Base-by-base conservation (phyloP, 1,140 invertebrate species). In the Thalassaphorura encarpata region DNA sequence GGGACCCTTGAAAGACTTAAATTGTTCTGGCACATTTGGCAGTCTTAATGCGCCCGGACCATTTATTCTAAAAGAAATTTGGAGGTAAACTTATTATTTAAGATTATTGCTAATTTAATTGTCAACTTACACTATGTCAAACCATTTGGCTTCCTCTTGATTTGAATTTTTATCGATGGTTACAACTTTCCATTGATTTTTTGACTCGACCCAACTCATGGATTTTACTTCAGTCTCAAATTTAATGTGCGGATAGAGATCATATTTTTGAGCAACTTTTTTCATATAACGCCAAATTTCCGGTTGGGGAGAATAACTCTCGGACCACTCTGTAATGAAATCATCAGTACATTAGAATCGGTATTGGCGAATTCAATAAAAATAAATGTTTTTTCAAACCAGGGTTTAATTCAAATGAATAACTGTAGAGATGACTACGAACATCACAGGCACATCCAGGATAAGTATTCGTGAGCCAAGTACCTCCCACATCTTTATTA, bases 351-450 rank as follows among this genome's bases (percentile, higher is more conserved):
- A 6, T 13, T 11, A 52, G 19, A 52, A 52, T 8, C 6, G 5
- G 19, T 28, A 31, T 6, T 18, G 18, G 15, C 3, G 23, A 11
- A 42, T 41, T 26, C 19, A n/a, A n/a, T 26, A 26, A 23, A 43
- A 33, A 21, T 11, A 29, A 31, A 29, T 56, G 36, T 42, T 36
- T 19, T 21, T 45, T 49, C 24, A 16, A 26, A 62, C 60, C 26
- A 43, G 61, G 56, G 23, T 63, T 63, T 1, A 16, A 49, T 28
- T 59, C 61, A 46, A 63, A 63, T 8, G 56, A 59, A 18, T 45
- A 50, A 21, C 29, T 46, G 33, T 63, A 63, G 15, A 59, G 19
- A 43, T 56, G 53, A 45, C 53, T 56, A 11, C 39, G 54, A 19
- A 59, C 45, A 27, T 62, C 56, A 41, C 56, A 62, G 18, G 56